Conservation (phyloP, 2,888 invertebrate genomes). For the Tetragonisca angustula region DNA sequence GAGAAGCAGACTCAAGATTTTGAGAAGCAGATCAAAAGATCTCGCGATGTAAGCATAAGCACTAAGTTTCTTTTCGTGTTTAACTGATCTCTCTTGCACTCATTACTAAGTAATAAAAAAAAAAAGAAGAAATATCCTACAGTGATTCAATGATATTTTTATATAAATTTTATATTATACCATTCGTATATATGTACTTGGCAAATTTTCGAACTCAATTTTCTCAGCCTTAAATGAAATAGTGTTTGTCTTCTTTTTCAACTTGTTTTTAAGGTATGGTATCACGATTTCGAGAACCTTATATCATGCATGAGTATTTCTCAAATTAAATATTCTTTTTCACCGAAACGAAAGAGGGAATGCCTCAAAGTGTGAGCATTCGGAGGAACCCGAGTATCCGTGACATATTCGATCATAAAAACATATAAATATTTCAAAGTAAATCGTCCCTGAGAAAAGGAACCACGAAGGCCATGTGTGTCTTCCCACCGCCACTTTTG, state of each 20-base stretch:
- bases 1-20: neutral
- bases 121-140: too few species aligned
- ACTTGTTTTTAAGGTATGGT: too few species aligned
- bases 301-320: slow-evolving; percentile 20
- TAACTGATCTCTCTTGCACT: too few species aligned
- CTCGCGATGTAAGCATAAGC: neutral
- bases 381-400: neutral
- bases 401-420: slow-evolving; percentile 36
- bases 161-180: too few species aligned
- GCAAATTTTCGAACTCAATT: too few species aligned
- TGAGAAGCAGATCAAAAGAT: neutral
- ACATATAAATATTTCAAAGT: slow-evolving; percentile 46
- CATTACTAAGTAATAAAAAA: too few species aligned
- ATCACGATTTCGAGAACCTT: too few species aligned
- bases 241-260: too few species aligned
- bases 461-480: slow-evolving; percentile 22
- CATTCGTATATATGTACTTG: too few species aligned
- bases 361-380: neutral
- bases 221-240: too few species aligned
- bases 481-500: slow-evolving; percentile 24
- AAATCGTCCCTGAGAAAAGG: slow-evolving; percentile 48
- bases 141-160: too few species aligned
- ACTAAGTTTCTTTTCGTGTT: neutral
- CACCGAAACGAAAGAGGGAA: neutral
- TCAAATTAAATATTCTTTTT: neutral